Base-by-base conservation (phyloP, 2,797 vertebrate genomes). In the Eulemur albifrons region DNA sequence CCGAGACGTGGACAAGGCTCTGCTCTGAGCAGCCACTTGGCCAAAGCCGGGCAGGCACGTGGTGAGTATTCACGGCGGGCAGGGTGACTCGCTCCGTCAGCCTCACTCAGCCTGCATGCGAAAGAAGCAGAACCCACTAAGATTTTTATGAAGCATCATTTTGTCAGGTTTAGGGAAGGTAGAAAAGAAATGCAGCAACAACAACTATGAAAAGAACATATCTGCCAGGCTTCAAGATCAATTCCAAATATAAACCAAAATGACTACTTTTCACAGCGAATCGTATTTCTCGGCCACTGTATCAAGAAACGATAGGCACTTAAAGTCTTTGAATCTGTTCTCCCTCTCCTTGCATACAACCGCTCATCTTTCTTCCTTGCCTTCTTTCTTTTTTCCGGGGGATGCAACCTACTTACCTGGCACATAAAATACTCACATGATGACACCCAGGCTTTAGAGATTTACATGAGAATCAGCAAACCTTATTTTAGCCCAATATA, bases 381-480 rank as follows among this genome's bases (percentile, higher is more conserved):
- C 84, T 89, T 75, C 88, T 88, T 92, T 95, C 69, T 93, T 92
- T 96, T 97, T 97, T 94, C 91, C 84, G 43, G 86, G 97, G 97
- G 90, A 97, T 96, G 95, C 96, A 98, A 95, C 97, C 97, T 98
- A 98, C 98, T 98, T 98, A 98, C 97, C 97, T 98, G 97, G 97
- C 98, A 98, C 97, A 98, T 95, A 88, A 98, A 98, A 98, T 97
- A 87, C 97, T 97, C 97, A 23, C 97, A 97, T 98, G 97, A 98
- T 98, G 97, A 95, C 94, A 96, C 95, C 97, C 98, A 91, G 97
- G 98, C 98, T 98, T 98, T 98, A 98, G 97, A 98, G 98, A 98
- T 98, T 98, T 98, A 98, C 98, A 98, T 98, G 98, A 98, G 97
- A 98, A 98, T 98, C 98, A 97, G 97, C 94, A 97, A 98, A 98